Conservation (phyloP, 2,113 vertebrate species). For the Poecile atricapillus region DNA sequence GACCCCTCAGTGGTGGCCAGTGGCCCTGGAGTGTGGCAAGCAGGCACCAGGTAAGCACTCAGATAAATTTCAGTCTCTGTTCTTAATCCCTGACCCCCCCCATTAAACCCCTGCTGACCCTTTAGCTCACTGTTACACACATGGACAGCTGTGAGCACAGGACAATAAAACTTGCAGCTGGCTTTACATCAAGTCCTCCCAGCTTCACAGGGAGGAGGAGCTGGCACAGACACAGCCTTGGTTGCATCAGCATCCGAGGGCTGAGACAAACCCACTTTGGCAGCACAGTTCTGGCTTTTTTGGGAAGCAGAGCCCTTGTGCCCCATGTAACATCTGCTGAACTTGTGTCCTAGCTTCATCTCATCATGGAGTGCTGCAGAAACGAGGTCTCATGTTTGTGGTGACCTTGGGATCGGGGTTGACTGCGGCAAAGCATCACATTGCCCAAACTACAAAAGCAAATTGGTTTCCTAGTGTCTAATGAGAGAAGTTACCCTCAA, state of each 20-base stretch:
- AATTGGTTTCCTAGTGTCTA: not conserved
- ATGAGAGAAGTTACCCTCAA: rapidly evolving
- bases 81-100: not conserved
- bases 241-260: rapidly evolving
- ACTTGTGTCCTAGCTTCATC: not conserved
- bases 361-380: not conserved
- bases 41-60: not conserved
- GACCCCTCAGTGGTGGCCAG: rapidly evolving
- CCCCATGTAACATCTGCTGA: not conserved
- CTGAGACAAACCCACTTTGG: not conserved
- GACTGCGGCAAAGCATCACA: not conserved
- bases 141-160: not conserved
- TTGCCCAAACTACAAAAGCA: not conserved
- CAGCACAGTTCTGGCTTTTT: rapidly evolving
- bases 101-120: not conserved
- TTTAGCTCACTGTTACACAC: rapidly evolving
- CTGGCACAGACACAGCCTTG: not conserved
- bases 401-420: rapidly evolving
- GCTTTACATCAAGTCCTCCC: not conserved
- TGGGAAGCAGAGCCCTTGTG: not conserved
- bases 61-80: not conserved
- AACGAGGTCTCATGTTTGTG: rapidly evolving
- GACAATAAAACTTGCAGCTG: not conserved
- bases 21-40: rapidly evolving
- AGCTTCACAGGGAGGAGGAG: not conserved